Base-by-base conservation (phyloP, 2,888 invertebrate genomes). In the Xylocampa areola region DNA sequence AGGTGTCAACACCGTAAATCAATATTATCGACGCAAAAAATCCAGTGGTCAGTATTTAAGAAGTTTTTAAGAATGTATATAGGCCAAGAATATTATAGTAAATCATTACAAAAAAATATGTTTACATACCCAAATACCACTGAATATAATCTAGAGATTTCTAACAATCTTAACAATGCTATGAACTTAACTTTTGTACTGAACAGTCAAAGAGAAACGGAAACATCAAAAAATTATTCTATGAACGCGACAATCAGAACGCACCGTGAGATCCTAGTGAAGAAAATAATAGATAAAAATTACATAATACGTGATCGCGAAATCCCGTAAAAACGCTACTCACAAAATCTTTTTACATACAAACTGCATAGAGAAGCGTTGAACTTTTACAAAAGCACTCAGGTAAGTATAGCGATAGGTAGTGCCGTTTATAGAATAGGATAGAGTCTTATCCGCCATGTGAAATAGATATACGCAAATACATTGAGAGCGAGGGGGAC, bases 381-480 rank as follows among this genome's bases (percentile, higher is more conserved):
- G 89, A 92, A 92, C 91, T 93, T 92, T 89, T 89, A 90, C 93
- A 94, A 94, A 93, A 91, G 92, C 92, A 86, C 91, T 90, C 93
- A 94, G 94, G 94, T 93, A 93, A 89, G 86, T 88, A 88, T 90
- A 87, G 84, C 84, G 87, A 89, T 91, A 89, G 87, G 87, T 89
- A 89, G 88, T 84, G 83, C 86, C 87, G 88, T 84, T 89, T 91
- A 90, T 93, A 91, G 89, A 91, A 91, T 89, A 82, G 88, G 84
- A 89, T 82, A 81, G 74, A 86, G 86, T 88, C 88, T 90, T 88
- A 86, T 86, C 84, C 84, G 79, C 78, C 76, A 78, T 73, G 81
- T 81, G 91, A 87, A 85, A 91, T 75, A 79, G 86, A 77, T 71
- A 83, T 87, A 88, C 75, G 74, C 52, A 54, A 65, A 68, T 63